A percentile compares a stretch with the other conserved stretches of the same genome.
These are phyloP conservation scores for Holothuria glaberrima DNA, from an alignment of 35 echinoderm and acorn worm genomes.

Conservation along the genomic window DNA sequence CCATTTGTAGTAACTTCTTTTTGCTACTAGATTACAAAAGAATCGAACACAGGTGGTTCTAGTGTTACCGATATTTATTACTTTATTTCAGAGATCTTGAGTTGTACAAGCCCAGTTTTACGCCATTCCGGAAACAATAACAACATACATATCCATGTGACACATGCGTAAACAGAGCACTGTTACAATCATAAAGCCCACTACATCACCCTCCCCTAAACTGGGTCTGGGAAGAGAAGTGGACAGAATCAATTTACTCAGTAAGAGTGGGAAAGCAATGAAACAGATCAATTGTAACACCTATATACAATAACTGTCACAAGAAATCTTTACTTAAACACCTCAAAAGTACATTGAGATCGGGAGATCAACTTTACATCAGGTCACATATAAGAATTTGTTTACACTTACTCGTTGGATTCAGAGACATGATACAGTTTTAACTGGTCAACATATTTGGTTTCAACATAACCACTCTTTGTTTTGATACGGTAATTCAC, in stretches of 20 bases:
- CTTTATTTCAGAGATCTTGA: too few species aligned
- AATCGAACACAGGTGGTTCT: too few species aligned
- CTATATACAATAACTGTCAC: neutral
- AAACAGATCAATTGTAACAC: neutral
- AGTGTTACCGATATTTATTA: too few species aligned
- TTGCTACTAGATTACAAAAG: too few species aligned
- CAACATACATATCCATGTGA: too few species aligned
- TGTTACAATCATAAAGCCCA: too few species aligned
- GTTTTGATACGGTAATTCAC: neutral
- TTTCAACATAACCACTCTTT: neutral
- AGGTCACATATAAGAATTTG: neutral
- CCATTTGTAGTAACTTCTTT: too few species aligned
- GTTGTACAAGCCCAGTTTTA: too few species aligned
- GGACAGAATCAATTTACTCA: constrained; percentile 26
- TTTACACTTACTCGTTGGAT: neutral
- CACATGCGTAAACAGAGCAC: too few species aligned
- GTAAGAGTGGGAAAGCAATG: neutral
- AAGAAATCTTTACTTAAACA: neutral
- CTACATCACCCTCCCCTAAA: constrained; percentile 23
- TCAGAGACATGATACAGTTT: neutral
- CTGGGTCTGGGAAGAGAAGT: constrained; percentile 27
- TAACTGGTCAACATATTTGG: constrained; percentile 13
- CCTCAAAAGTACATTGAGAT: neutral
- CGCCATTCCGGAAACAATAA: too few species aligned
- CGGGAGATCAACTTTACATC: neutral